phyloP scores from a whole-genome alignment of 2,113 vertebrate species.

The Pituophis catenifer region DNA sequence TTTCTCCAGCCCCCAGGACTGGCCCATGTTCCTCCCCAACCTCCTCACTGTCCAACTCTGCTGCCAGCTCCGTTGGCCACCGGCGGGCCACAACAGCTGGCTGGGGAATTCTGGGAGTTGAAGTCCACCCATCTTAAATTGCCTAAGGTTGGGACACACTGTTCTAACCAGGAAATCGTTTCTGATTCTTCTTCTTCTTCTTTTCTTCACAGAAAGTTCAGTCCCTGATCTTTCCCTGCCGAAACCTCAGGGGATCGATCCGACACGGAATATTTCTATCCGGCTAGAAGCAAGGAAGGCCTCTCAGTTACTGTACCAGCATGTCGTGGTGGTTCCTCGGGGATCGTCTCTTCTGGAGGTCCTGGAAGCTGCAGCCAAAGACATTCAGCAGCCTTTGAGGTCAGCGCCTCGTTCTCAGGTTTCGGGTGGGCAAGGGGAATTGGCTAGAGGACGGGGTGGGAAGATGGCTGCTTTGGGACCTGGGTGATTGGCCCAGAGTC shows the following conservation, averaged over 20 bases:
- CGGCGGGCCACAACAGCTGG: too few species aligned
- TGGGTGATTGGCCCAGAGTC: too few species aligned
- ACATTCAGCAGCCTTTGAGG: constrained; percentile 69
- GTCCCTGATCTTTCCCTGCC: constrained; percentile 39
- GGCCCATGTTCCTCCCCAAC: too few species aligned
- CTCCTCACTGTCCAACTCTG: too few species aligned
- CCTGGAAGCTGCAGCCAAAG: constrained; percentile 63
- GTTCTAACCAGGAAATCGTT: rapidly evolving
- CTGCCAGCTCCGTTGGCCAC: too few species aligned
- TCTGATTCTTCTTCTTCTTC: neutral
- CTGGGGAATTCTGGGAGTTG: too few species aligned
- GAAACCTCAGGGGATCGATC: neutral
- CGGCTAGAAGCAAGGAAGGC: constrained; percentile 71
- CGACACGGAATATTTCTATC: constrained; percentile 42
- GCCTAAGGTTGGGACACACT: too few species aligned
- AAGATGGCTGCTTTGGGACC: too few species aligned
- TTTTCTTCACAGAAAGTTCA: constrained; percentile 69
- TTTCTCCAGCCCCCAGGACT: too few species aligned
- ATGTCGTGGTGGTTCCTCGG: constrained; percentile 40
- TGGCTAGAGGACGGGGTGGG: neutral
- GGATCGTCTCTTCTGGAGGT: constrained; percentile 75
- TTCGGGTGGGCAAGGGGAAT: neutral
- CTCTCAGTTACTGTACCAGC: constrained; percentile 7
- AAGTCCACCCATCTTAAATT: too few species aligned
- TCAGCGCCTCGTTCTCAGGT: constrained; percentile 49